These are phyloP conservation scores for Manis crassicaudata DNA, from an alignment of 2,797 vertebrate species.

Conservation along the genomic window DNA sequence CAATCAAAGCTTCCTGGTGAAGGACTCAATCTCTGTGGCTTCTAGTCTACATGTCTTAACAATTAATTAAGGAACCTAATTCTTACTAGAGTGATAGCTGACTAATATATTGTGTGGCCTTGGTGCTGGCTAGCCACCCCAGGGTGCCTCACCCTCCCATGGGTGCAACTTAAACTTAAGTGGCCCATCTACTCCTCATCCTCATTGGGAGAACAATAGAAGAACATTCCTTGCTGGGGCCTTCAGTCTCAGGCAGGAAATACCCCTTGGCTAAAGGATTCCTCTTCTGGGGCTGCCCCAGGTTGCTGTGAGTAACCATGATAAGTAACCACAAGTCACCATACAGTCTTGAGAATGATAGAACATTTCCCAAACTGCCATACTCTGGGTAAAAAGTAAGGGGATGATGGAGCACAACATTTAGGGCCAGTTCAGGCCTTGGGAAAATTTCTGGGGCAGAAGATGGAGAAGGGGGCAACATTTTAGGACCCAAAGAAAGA, in stretches of 20 bases:
- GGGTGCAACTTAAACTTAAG: background rate
- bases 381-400: background rate
- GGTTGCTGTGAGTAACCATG: background rate
- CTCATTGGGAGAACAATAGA: background rate
- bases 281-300: background rate
- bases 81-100: conserved; percentile 20
- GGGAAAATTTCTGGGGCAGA: background rate
- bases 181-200: background rate
- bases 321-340: background rate
- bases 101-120: background rate
- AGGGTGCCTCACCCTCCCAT: background rate
- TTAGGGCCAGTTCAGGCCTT: background rate
- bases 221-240: background rate
- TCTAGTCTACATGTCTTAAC: background rate
- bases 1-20: background rate
- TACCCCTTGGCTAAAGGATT: background rate
- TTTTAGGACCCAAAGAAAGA: background rate
- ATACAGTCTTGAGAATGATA: background rate
- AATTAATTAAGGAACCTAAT: background rate
- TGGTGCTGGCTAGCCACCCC: background rate
- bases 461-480: background rate
- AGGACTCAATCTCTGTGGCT: background rate
- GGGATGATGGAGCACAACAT: background rate
- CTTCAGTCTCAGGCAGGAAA: background rate
- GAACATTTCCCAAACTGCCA: background rate